phyloP scores from a whole-genome alignment of 2,888 invertebrate genomes.

The Eupithecia centaureata region DNA sequence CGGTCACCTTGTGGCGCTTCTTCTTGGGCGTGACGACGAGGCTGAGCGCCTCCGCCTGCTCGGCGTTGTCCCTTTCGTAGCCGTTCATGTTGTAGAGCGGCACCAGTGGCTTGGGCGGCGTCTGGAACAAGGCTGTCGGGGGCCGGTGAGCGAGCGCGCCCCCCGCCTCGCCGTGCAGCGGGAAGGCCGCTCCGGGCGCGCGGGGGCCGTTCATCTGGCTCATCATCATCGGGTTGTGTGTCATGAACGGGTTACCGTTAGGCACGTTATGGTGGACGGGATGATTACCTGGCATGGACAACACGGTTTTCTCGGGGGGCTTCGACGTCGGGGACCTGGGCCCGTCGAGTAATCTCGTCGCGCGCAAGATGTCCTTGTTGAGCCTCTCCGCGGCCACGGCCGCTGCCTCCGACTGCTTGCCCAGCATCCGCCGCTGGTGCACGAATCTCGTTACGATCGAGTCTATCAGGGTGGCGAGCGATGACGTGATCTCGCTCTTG shows the following conservation, averaged over 20 bases:
- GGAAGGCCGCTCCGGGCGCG: slow-evolving; percentile 86
- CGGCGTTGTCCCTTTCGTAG: slow-evolving; percentile 89
- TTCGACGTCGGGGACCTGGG: slow-evolving; percentile 91
- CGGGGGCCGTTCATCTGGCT: slow-evolving; percentile 85
- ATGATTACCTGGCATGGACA: slow-evolving; percentile 83
- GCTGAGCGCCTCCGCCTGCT: slow-evolving; percentile 97
- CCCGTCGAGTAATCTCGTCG: slow-evolving; percentile 92
- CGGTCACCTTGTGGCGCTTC: slow-evolving; percentile 98
- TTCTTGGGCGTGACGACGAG: slow-evolving; percentile 97
- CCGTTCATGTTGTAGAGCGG: slow-evolving; percentile 88
- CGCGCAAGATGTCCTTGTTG: slow-evolving; percentile 92
- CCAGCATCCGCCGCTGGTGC: slow-evolving; percentile 90
- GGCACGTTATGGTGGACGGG: slow-evolving; percentile 74
- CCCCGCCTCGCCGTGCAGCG: slow-evolving; percentile 87
- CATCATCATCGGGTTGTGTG: slow-evolving; percentile 77
- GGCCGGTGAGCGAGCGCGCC: slow-evolving; percentile 82
- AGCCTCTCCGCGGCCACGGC: slow-evolving; percentile 92
- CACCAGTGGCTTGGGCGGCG: slow-evolving; percentile 90
- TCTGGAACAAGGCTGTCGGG: slow-evolving; percentile 91
- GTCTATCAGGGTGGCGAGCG: slow-evolving; percentile 93
- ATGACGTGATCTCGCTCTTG: slow-evolving; percentile 94
- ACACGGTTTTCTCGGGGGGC: slow-evolving; percentile 84
- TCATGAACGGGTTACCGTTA: slow-evolving; percentile 77
- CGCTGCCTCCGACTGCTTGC: slow-evolving; percentile 91
- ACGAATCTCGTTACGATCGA: slow-evolving; percentile 93